Percentiles rank a stretch among this genome's conserved stretches.
Conservation (phyloP, 1,140 invertebrate species). For the Apis laboriosa region DNA sequence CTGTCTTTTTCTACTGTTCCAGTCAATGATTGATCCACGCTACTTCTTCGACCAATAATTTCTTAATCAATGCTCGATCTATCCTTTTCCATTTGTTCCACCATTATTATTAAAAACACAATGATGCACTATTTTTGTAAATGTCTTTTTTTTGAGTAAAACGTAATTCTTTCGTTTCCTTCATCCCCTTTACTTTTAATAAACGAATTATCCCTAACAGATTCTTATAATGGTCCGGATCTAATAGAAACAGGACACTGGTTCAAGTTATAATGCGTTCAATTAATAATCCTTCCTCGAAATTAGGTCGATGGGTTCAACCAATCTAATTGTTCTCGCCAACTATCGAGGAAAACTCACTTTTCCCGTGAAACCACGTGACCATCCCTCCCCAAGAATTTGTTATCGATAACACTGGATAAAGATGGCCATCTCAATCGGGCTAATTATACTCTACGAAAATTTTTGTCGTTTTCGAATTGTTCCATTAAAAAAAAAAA, state of each 20-base stretch:
- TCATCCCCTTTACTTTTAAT: neutral
- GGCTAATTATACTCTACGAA: neutral
- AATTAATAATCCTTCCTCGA: constrained; percentile 17
- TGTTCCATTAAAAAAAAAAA: no score
- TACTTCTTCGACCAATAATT: no score
- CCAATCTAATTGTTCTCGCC: constrained; percentile 34
- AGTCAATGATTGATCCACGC: no score
- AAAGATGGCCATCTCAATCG: neutral
- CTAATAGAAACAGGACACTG: constrained; percentile 25
- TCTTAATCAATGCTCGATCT: no score
- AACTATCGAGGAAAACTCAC: neutral
- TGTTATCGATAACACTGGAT: constrained; percentile 2
- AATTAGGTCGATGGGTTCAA: constrained; percentile 29
- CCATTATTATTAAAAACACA: no score
- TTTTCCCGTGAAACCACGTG: neutral
- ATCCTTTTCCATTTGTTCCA: no score
- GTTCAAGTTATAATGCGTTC: constrained; percentile 26
- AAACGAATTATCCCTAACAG: constrained; percentile 17
- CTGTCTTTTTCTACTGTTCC: no score
- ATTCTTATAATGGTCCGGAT: constrained; percentile 16
- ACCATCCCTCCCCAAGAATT: neutral
- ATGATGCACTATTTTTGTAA: no score
- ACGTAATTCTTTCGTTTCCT: neutral
- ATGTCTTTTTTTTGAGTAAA: no score
- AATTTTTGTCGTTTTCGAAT: no score